Base-by-base conservation (phyloP, 2,113 vertebrate species). In the Callaeas wilsoni region DNA sequence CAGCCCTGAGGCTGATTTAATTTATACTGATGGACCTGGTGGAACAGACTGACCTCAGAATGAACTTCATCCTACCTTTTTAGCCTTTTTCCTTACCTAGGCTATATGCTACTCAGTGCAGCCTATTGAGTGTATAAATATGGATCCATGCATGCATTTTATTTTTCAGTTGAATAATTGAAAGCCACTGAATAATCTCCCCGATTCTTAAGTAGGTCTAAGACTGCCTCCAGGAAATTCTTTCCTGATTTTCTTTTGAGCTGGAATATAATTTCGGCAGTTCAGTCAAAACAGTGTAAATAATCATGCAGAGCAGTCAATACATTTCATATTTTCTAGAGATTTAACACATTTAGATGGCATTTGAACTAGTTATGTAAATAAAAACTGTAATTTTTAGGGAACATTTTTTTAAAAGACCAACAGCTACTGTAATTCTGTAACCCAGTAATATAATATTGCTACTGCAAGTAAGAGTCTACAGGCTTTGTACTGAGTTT, bases 51-150 rank as follows among this genome's bases (percentile, higher is more conserved):
- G 85, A 94, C 92, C 82, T 90, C 59, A 52, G 63, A 79, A 93
- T 90, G 92, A 95, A 90, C 71, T 93, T 83, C 30, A 83, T 80
- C 25, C 39, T 83, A 81, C 59, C 53, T 92, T 91, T 70, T 83
- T 16, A 33, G 20, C 27, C 27, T 23, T 67, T 88, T 74, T 84
- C 13, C 33, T 76, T 62, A 92, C 62, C 65, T 80, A 47, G 22
- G 30, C 33, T 89, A 14, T 41, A 35, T 32, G 17, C 10, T 79
- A 41, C 29, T 55, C 26, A 20, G 12, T 18, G 29, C 42, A 87
- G 19, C 23, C 15, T 80, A 10, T 3, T 52, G 7, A 74, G 32
- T 33, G 4, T 23, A 70, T 42, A 93, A 71, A 69, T 53, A 59
- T 7, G 5, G 21, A 63, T 49, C 53, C 4, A 41, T 30, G 19